phyloP scores from a whole-genome alignment of 1,140 invertebrate genomes.

The Gryllus bimaculatus region DNA sequence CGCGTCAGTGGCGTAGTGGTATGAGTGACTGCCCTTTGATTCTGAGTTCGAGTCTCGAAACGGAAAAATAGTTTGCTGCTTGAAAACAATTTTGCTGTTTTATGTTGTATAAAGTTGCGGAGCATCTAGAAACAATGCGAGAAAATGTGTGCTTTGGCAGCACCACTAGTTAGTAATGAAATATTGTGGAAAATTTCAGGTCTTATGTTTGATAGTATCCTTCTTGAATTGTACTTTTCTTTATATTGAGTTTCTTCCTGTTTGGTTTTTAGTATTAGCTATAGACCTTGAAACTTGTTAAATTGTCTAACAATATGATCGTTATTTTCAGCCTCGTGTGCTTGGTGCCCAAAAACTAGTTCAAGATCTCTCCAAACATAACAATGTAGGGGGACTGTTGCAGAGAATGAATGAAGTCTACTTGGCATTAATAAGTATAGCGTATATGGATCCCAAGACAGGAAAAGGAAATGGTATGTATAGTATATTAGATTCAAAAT shows the following conservation, averaged over 20 bases:
- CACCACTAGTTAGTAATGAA: too few relatives aligned
- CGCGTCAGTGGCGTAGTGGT: too few relatives aligned
- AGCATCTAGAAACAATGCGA: too few relatives aligned
- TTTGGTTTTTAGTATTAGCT: too few relatives aligned
- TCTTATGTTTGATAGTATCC: background rate
- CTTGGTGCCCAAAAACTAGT: constrained; percentile 30
- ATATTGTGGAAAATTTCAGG: background rate
- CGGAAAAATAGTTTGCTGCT: too few relatives aligned
- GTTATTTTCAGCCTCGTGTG: constrained; percentile 27
- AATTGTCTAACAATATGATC: background rate
- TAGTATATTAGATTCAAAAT: too few relatives aligned
- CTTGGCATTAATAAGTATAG: constrained; percentile 26
- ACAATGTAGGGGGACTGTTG: constrained; percentile 26
- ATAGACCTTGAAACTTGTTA: background rate
- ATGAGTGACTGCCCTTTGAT: too few relatives aligned
- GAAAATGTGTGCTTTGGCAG: too few relatives aligned
- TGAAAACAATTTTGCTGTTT: too few relatives aligned
- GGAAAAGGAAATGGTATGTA: background rate
- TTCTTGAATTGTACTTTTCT: background rate
- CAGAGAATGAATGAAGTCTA: constrained; percentile 30
- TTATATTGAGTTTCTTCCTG: too few relatives aligned
- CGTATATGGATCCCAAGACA: constrained; percentile 17
- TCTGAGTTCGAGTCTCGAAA: too few relatives aligned
- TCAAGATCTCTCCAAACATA: constrained; percentile 25
- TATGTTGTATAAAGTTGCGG: too few relatives aligned